phyloP scores from a whole-genome alignment of 2,888 invertebrate species.

The Drosophila anceps region DNA sequence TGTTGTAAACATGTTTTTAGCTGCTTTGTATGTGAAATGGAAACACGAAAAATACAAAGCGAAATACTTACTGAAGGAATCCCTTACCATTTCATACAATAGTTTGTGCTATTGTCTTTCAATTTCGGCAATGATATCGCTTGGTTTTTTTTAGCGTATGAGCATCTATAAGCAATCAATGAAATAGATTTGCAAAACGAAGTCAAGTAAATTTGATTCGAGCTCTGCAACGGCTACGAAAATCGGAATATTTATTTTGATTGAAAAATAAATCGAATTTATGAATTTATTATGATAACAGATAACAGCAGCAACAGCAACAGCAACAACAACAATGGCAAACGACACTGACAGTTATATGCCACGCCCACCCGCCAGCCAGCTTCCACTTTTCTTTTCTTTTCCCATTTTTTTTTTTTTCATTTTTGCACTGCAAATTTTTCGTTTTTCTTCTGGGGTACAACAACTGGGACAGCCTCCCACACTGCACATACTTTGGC shows the following conservation, averaged over 20 bases:
- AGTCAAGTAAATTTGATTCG: constrained; percentile 49
- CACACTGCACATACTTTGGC: constrained; percentile 38
- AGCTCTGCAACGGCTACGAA: constrained; percentile 28
- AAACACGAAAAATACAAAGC: background rate
- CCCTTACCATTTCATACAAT: background rate
- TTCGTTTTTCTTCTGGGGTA: constrained; percentile 23
- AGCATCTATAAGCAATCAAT: constrained; percentile 21
- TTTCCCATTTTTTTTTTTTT: background rate
- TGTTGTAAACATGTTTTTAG: background rate
- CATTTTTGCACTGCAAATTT: constrained; percentile 37
- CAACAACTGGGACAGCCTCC: background rate
- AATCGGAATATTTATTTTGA: constrained; percentile 75
- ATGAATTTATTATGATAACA: constrained; percentile 82
- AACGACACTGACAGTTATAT: constrained; percentile 45
- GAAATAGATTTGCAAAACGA: constrained; percentile 40
- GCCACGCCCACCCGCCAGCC: constrained; percentile 22
- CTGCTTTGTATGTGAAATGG: background rate
- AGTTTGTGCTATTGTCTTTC: background rate
- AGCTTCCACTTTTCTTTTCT: constrained; percentile 11
- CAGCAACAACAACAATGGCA: constrained; percentile 70
- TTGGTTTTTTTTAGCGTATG: background rate
- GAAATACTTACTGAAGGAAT: background rate
- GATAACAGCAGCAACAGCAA: constrained; percentile 32
- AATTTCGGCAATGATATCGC: constrained; percentile 10
- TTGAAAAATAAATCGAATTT: constrained; percentile 84